Conservation (phyloP, 2,888 invertebrate species). For the Spilosoma lubricipeda region DNA sequence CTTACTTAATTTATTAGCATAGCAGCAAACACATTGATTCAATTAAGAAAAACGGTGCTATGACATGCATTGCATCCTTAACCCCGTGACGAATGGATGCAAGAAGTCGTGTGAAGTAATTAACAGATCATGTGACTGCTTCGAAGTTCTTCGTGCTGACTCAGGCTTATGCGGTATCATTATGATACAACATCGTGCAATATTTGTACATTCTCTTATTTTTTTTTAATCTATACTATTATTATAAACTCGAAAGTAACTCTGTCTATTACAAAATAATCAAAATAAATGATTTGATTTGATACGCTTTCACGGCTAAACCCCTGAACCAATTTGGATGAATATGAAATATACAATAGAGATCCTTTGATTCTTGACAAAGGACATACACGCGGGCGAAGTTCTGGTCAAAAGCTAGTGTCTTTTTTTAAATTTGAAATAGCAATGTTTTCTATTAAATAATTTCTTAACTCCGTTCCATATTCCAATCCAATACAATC, state of each 20-base stretch:
- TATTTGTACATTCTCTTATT: conserved; percentile 6
- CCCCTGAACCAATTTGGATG: too few species aligned
- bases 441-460: not conserved
- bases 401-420: too few species aligned
- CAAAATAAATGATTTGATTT: too few species aligned
- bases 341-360: too few species aligned
- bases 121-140: conserved; percentile 65
- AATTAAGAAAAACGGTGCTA: not conserved
- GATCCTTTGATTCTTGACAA: too few species aligned
- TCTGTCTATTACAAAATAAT: too few species aligned
- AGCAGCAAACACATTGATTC: not conserved
- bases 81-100: conserved; percentile 60
- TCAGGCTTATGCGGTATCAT: conserved; percentile 48
- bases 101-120: conserved; percentile 71
- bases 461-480: too few species aligned
- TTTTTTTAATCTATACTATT: not conserved
- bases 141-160: conserved; percentile 61
- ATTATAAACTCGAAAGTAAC: too few species aligned
- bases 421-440: not conserved
- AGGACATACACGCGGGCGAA: too few species aligned
- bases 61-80: not conserved
- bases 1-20: conserved; percentile 13
- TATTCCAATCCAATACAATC: too few species aligned
- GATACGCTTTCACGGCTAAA: too few species aligned
- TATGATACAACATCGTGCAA: conserved; percentile 37